Percentiles rank a stretch among this genome's conserved stretches.
Conservation (phyloP, 2,113 vertebrate genomes). For the Geothlypis trichas region DNA sequence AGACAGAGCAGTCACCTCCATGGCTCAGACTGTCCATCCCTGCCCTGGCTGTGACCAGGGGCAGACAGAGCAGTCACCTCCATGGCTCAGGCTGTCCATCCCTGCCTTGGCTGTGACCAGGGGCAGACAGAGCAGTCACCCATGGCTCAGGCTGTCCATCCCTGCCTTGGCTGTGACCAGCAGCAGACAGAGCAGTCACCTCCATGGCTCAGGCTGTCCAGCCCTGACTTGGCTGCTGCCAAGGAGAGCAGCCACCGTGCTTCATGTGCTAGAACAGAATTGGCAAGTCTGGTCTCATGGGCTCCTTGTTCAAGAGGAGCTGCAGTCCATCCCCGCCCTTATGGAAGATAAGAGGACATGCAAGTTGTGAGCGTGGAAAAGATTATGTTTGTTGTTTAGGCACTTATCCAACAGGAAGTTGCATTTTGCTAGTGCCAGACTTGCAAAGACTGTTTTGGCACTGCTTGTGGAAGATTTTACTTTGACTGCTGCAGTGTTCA, state of each 20-base stretch:
- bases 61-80: not conserved
- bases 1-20: not conserved
- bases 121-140: not conserved
- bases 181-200: not conserved
- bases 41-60: not conserved
- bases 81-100: not conserved
- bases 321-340: not conserved
- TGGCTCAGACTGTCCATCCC: not conserved
- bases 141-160: not conserved
- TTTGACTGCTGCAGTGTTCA: not conserved
- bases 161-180: not conserved
- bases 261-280: not conserved
- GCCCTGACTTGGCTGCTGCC: not conserved
- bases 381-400: not conserved
- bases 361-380: not conserved
- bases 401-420: fast-evolving
- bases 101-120: not conserved
- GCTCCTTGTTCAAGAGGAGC: not conserved
- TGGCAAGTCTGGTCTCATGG: not conserved
- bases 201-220: not conserved
- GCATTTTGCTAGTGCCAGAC: not conserved
- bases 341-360: not conserved
- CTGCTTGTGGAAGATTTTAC: not conserved
- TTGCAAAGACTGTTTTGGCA: not conserved
- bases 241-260: not conserved